Evolutionary conservation across 2,113 vertebrate species (phyloP).

Genomic region (Baryphthengus martii): DNA sequence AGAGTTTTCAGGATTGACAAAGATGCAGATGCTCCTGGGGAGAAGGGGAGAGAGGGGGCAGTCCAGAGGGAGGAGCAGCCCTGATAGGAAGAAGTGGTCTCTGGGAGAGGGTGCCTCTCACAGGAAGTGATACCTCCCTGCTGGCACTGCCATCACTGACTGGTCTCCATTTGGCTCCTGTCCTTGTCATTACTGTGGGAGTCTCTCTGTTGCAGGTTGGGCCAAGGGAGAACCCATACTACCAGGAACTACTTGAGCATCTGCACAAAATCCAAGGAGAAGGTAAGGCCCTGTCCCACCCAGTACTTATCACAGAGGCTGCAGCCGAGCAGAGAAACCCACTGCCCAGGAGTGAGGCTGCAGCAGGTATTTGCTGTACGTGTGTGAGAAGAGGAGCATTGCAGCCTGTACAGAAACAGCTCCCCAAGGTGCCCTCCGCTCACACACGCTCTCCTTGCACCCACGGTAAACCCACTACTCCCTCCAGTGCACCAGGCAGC

Average conservation of each 20-base stretch:
- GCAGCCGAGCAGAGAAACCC: not conserved
- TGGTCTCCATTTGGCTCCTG: fast-evolving
- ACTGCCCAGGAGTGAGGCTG: not conserved
- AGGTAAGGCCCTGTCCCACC: conserved; percentile 56
- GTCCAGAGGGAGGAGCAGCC: not conserved
- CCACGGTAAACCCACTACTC: not conserved
- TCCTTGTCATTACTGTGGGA: not conserved
- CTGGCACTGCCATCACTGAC: not conserved
- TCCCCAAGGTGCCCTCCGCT: not conserved
- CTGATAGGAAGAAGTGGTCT: not conserved
- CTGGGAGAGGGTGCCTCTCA: fast-evolving
- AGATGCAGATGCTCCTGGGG: not conserved
- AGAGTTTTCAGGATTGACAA: not conserved
- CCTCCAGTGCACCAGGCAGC: not conserved
- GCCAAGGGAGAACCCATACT: conserved; percentile 67
- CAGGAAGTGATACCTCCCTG: fast-evolving
- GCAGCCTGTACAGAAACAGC: not conserved
- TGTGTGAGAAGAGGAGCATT: not conserved
- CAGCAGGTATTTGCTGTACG: fast-evolving
- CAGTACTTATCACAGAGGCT: not conserved
- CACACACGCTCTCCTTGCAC: fast-evolving
- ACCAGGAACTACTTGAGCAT: conserved; percentile 65
- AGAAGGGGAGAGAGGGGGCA: not conserved
- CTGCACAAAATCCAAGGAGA: conserved; percentile 46
- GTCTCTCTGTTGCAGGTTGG: conserved; percentile 67